Evolutionary conservation across 53 echinoderm and acorn worm species (phyloP).

Genomic region (Holothuria leucospilota): DNA sequence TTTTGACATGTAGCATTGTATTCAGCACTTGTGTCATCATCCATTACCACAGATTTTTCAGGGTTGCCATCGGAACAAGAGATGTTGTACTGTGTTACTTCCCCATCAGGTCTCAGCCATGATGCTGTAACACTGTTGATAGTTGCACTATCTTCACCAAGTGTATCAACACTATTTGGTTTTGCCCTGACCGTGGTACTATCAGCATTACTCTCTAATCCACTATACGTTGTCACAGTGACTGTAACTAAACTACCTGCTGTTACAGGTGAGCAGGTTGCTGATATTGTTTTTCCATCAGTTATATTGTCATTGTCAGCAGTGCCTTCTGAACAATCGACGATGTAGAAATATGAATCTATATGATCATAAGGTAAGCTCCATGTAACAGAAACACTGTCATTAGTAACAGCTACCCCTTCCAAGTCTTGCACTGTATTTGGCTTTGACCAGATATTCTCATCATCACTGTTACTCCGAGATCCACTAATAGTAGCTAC

Average conservation of each 20-base stretch:
- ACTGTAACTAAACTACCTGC: background rate
- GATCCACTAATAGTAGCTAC: slow-evolving; percentile 11
- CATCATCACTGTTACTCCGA: background rate
- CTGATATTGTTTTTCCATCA: no score
- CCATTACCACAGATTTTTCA: no score
- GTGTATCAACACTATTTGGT: background rate
- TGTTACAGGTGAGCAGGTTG: background rate
- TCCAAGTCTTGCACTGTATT: background rate
- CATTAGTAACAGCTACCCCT: background rate
- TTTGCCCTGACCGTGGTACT: background rate
- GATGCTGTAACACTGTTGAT: background rate
- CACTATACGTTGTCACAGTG: background rate
- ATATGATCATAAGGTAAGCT: background rate
- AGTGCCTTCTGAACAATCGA: no score
- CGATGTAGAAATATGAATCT: no score
- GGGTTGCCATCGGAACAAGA: no score
- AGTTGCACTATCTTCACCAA: background rate
- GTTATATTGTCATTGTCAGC: no score
- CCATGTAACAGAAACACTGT: slow-evolving; percentile 24
- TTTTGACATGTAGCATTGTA: no score
- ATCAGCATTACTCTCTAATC: background rate
- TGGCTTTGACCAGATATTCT: background rate
- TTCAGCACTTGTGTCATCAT: no score
- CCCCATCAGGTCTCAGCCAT: slow-evolving; percentile 2
- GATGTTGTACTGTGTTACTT: background rate